These are phyloP conservation scores for Oscheius onirici DNA, from an alignment of 2,888 invertebrate species.

Conservation along the genomic window DNA sequence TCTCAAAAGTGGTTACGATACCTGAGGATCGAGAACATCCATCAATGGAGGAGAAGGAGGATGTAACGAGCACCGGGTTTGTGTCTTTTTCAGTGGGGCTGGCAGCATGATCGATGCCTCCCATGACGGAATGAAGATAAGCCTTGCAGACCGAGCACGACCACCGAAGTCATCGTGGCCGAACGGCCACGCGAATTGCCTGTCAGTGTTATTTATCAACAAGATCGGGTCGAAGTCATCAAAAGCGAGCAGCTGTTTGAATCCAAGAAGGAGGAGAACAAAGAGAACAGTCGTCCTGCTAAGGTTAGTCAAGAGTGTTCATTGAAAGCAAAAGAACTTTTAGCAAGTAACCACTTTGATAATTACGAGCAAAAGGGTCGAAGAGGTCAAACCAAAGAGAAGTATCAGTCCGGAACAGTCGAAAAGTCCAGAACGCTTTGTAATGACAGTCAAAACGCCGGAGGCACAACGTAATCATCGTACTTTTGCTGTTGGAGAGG, in stretches of 20 bases:
- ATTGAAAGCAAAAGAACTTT: not conserved
- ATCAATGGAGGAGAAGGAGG: not conserved
- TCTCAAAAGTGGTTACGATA: not conserved
- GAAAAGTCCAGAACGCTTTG: constrained; percentile 40
- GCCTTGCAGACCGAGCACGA: constrained; percentile 11
- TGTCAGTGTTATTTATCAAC: constrained; percentile 19
- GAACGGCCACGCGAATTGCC: constrained; percentile 23
- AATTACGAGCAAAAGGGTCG: constrained; percentile 1
- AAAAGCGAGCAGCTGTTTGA: not conserved
- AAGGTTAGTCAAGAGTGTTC: not conserved
- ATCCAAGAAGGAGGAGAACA: constrained; percentile 13
- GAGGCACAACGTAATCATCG: constrained; percentile 45
- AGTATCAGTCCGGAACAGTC: constrained; percentile 24
- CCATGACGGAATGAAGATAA: constrained; percentile 17
- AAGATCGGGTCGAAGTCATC: not conserved
- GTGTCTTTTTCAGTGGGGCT: constrained; percentile 9
- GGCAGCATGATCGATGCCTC: not conserved
- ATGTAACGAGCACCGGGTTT: constrained; percentile 12
- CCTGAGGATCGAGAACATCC: not conserved
- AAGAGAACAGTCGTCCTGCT: constrained; percentile 14
- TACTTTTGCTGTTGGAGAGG: constrained; percentile 17
- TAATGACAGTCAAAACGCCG: constrained; percentile 44
- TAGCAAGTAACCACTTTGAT: constrained; percentile 15
- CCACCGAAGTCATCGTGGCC: constrained; percentile 19
- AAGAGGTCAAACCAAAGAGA: not conserved